These are phyloP conservation scores for Gila robusta DNA, from an alignment of 2,797 vertebrate genomes.

Conservation along the genomic window DNA sequence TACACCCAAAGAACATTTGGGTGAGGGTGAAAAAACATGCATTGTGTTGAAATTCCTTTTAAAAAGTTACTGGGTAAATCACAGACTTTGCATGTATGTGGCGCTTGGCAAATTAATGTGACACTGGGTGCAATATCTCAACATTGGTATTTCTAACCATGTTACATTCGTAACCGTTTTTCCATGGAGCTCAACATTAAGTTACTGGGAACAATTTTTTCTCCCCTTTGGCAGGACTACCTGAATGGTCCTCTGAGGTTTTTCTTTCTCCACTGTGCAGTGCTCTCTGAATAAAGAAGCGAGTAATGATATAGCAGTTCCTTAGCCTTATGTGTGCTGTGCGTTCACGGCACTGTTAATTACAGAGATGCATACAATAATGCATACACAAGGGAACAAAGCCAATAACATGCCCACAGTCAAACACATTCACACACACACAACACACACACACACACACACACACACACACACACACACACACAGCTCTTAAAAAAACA, in stretches of 20 bases:
- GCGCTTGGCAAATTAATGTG: background rate
- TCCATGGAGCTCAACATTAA: background rate
- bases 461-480: conserved; percentile 73
- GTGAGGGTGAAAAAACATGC: background rate
- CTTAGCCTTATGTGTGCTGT: conserved; percentile 70
- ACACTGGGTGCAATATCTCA: background rate
- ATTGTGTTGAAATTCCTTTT: background rate
- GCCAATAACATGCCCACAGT: conserved; percentile 68
- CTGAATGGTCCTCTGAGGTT: background rate
- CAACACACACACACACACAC: conserved; percentile 33
- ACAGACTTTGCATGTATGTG: background rate
- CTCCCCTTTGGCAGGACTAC: background rate
- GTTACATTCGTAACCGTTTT: background rate
- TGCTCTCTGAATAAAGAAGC: conserved; percentile 64
- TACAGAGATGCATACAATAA: conserved; percentile 61
- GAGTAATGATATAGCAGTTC: conserved; percentile 76
- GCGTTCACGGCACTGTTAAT: conserved; percentile 70
- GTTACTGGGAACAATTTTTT: background rate
- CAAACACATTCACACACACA: conserved; percentile 50
- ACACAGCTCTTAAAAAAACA: conserved; percentile 72
- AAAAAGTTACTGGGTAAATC: background rate
- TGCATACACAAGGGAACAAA: conserved; percentile 72
- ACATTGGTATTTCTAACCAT: background rate
- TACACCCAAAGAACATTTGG: background rate
- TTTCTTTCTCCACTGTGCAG: conserved; percentile 2